These are phyloP conservation scores for Oscheius myriophilus DNA, from an alignment of 2,888 invertebrate species.

Conservation along the genomic window DNA sequence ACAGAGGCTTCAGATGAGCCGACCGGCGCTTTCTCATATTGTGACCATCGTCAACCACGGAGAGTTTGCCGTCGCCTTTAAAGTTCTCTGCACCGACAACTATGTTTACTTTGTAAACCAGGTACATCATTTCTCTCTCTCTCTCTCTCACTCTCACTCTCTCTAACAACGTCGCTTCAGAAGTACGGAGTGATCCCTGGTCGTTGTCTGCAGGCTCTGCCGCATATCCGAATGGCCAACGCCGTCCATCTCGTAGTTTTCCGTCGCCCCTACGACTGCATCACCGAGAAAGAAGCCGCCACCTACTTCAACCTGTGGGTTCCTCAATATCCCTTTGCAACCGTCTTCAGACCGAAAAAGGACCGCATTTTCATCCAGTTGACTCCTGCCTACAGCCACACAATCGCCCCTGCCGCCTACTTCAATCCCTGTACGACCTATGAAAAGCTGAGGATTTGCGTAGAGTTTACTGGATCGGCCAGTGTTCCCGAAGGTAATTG, in stretches of 20 bases:
- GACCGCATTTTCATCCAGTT: constrained; percentile 44
- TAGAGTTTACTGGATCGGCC: constrained; percentile 14
- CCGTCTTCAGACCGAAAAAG: constrained; percentile 42
- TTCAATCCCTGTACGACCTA: constrained; percentile 39
- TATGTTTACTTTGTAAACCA: constrained; percentile 49
- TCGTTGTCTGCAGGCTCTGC: constrained; percentile 16
- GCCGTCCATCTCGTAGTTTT: background rate
- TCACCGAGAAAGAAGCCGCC: background rate
- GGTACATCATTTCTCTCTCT: constrained; percentile 21
- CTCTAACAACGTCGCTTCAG: constrained; percentile 1
- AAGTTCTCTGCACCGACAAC: constrained; percentile 51
- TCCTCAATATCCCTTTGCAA: background rate
- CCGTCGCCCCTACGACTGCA: constrained; percentile 13
- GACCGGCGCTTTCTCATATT: constrained; percentile 39
- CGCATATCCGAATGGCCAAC: constrained; percentile 9
- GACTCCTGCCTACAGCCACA: constrained; percentile 42
- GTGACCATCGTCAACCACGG: constrained; percentile 45
- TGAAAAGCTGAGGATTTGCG: constrained; percentile 11
- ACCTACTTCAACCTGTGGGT: constrained; percentile 1
- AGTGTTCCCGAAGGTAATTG: background rate
- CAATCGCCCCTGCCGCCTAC: constrained; percentile 41
- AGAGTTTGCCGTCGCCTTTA: constrained; percentile 50
- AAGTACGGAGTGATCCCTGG: constrained; percentile 43
- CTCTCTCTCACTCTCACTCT: constrained; percentile 13
- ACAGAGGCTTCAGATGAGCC: constrained; percentile 22